Evolutionary conservation across 1,140 invertebrate species (phyloP).

Genomic region (Diorhabda carinulata): DNA sequence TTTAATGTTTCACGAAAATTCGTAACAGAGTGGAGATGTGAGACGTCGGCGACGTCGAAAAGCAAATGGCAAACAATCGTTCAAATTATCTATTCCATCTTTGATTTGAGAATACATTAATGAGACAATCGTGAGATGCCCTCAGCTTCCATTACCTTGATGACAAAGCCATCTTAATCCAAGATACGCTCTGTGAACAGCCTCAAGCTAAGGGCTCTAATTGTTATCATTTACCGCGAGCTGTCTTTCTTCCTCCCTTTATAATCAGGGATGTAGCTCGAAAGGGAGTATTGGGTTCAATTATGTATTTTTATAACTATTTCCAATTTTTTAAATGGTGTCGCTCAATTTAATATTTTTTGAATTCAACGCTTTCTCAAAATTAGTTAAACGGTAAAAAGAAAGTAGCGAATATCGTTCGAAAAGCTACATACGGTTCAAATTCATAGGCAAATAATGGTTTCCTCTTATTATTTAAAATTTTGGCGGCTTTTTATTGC

Average conservation of each 20-base stretch:
- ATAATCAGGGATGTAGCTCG: neutral
- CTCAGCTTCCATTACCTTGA: constrained; percentile 43
- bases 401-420: neutral
- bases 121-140: constrained; percentile 38
- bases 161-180: constrained; percentile 43
- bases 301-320: constrained; percentile 5
- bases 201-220: constrained; percentile 32
- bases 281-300: constrained; percentile 9
- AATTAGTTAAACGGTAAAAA: neutral
- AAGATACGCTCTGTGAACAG: constrained; percentile 27
- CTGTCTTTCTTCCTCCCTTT: constrained; percentile 6
- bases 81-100: constrained; percentile 40
- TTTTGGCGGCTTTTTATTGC: too few relatives aligned
- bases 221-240: constrained; percentile 36
- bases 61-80: constrained; percentile 32
- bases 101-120: constrained; percentile 43
- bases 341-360: neutral
- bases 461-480: too few relatives aligned
- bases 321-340: neutral
- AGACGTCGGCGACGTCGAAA: neutral
- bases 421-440: too few relatives aligned
- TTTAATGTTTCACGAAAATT: neutral
- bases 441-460: too few relatives aligned
- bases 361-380: neutral
- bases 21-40: constrained; percentile 8